Base-by-base conservation (phyloP, 2,888 invertebrate species). In the Acronicta alni region DNA sequence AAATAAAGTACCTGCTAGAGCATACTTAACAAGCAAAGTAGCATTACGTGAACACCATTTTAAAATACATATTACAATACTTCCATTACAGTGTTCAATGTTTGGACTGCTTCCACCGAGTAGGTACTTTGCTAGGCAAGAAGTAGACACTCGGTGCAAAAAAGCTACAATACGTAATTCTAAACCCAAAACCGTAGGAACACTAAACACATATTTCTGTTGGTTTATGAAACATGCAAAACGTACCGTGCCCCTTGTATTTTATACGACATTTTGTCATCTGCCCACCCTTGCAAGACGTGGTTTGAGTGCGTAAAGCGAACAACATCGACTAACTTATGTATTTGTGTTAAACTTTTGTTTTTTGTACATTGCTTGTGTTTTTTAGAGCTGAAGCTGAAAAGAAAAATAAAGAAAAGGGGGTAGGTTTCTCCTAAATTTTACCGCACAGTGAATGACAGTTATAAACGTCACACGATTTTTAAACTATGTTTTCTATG, bases 181-280 rank as follows among this genome's bases (percentile, higher is more conserved):
- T 57, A 65, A 72, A 64, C 72, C 56, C 67, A 60, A 62, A 74
- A 66, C 76, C 65, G 66, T 75, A 64, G 66, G 62, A 72, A 61
- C 75, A 78, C 86, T 88, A 88, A 87, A 86, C 85, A 88, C 82
- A 88, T 86, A 87, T 86, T 84, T 87, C 83, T 80, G 77, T 75
- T 77, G 77, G 80, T 78, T 65, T 81, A 89, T 90, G 83, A 89
- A 90, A 88, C 76, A 89, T 90, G 87, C 89, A 89, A 77, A 82
- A 60, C 78, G 73, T 68, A 76, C 75, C 80, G 85, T 82, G 76
- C 81, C 75, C 71, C 77, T 82, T 84, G 88, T 89, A 87, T 89
- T 89, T 89, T 87, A 89, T 87, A 82, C 82, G 85, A 86, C 82
- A 83, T 89, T 89, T 90, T 90, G 90, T 89, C 89, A 89, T 90